Base-by-base conservation (phyloP, 2,888 invertebrate species). In the Brenthis hecate region DNA sequence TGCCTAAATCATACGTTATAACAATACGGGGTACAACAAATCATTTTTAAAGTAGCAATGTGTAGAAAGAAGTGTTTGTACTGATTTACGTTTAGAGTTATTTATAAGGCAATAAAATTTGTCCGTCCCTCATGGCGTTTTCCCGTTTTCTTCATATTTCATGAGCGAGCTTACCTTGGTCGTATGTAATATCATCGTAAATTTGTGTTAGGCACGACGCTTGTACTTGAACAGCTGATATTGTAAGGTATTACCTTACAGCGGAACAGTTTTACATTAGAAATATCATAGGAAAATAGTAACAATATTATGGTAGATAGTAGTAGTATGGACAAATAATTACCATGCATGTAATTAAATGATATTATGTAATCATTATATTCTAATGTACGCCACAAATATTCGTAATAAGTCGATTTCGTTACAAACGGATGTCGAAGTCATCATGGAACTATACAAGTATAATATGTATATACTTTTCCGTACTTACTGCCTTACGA, bases 71-170 rank as follows among this genome's bases (percentile, higher is more conserved):
- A 68, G 60, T 65, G 53, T 65, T 68, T 70, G 70, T 62, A 63
- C 70, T 68, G 72, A 72, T 72, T 70, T 70, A 70, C 58, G 70
- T 16, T 65, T 51, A 68, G 67, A 58, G 60, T 70, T 70, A 72
- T 70, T 72, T 72, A 70, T 72, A 70, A 56, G 68, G 72, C 70
- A 70, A 72, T 72, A 72, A 72, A 70, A 70, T 70, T 68, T 72
- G 70, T 66, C 68, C 70, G 70, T 70, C 70, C 68, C 64, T 68
- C 68, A 70, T 61, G 70, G 66, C 56, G 65, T 48, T 58, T 68
- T 51, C 61, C 70, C 68, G 65, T 58, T 70, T 72, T 70, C 70
- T 72, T 72, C 72, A 72, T 72, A 70, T 72, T 72, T 72, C 70
- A 72, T 70, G 70, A 72, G 67, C 63, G 51, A 60, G 70, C 72